A percentile compares a stretch with the other conserved stretches of the same genome.
phyloP scores from a whole-genome alignment of 2,888 invertebrate species.

The Reticulitermes lucifugus region DNA sequence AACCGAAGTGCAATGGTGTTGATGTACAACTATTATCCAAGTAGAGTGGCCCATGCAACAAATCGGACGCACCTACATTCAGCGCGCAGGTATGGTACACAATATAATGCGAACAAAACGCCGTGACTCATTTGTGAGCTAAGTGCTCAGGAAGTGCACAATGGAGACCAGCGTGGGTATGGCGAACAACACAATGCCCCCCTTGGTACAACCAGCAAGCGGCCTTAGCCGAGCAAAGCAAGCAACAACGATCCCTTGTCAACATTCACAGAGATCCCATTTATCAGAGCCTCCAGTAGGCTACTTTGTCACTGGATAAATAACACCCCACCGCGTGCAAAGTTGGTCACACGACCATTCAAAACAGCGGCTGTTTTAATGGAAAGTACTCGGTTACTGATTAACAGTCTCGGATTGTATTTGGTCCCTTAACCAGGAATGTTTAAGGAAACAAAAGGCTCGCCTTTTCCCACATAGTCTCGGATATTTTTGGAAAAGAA shows the following conservation, averaged over 20 bases:
- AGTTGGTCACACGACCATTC: background rate
- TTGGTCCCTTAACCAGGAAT: no score
- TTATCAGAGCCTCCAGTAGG: background rate
- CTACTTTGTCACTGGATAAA: slow-evolving; percentile 18
- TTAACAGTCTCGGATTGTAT: no score
- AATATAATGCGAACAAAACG: slow-evolving; percentile 12
- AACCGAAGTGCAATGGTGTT: background rate
- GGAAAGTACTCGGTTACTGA: no score
- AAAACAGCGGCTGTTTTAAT: no score
- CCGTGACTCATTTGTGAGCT: background rate
- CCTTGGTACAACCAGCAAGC: background rate
- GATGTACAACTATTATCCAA: background rate
- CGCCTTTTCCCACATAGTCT: no score
- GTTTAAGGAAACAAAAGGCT: no score
- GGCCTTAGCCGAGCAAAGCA: background rate
- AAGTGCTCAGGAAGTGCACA: slow-evolving; percentile 5
- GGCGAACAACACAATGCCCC: background rate
- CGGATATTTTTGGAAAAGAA: no score
- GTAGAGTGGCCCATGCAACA: slow-evolving; percentile 7
- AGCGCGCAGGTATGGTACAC: slow-evolving; percentile 6
- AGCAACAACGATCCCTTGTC: slow-evolving; percentile 22
- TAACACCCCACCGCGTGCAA: slow-evolving; percentile 1
- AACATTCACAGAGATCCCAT: slow-evolving; percentile 16
- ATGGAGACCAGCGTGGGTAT: background rate
- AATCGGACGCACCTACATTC: slow-evolving; percentile 23